These are phyloP conservation scores for Coptodon bakossiorum DNA, from an alignment of 2,113 vertebrate species.

Conservation along the genomic window DNA sequence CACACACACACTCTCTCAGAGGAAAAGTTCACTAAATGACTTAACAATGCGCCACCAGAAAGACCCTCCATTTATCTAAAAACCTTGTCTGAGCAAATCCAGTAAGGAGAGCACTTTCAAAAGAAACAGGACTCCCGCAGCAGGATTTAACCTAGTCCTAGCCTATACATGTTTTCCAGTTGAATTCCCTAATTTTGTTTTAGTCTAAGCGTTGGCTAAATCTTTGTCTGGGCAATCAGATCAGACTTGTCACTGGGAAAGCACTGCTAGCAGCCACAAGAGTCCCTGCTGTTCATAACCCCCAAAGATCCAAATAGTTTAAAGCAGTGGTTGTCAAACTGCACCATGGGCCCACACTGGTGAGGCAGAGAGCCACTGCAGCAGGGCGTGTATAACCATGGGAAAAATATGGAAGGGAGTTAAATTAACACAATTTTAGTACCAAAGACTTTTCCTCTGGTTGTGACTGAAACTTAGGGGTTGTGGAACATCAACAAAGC, in stretches of 20 bases:
- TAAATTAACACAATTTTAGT: background rate
- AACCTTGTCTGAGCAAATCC: background rate
- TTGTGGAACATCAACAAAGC: background rate
- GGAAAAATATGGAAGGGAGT: background rate
- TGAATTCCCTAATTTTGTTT: background rate
- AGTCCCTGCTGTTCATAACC: background rate
- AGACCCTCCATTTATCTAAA: conserved; percentile 20
- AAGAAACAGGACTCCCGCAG: background rate
- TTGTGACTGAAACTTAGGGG: too few relatives aligned
- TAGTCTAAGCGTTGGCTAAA: background rate
- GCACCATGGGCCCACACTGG: background rate
- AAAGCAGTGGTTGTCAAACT: background rate
- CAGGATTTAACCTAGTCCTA: background rate
- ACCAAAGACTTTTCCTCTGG: background rate
- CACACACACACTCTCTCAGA: conserved; percentile 9
- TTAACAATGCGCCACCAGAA: conserved; percentile 41
- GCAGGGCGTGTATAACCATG: background rate
- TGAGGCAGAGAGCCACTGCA: background rate
- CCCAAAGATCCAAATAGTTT: background rate
- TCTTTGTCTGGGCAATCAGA: background rate
- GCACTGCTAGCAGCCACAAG: background rate
- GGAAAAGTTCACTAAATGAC: conserved; percentile 51
- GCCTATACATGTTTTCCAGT: background rate
- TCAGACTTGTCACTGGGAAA: background rate
- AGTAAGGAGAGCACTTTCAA: conserved; percentile 4